These are phyloP conservation scores for Xiphias gladius DNA, from an alignment of 2,113 vertebrate genomes.

Conservation along the genomic window DNA sequence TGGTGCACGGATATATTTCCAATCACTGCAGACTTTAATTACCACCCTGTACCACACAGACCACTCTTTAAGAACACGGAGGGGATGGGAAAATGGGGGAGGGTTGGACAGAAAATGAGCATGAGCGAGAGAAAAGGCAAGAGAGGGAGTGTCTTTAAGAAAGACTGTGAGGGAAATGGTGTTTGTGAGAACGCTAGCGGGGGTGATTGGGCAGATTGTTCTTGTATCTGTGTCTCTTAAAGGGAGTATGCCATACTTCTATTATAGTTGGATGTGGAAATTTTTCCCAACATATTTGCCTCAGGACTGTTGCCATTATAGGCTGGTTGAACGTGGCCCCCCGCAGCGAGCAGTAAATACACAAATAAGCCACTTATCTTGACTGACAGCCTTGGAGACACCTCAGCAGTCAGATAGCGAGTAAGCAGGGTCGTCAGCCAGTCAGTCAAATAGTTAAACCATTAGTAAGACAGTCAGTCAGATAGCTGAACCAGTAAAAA, in stretches of 20 bases:
- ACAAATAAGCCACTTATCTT: constrained; percentile 57
- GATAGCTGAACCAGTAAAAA: not conserved
- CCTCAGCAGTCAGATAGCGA: constrained; percentile 30
- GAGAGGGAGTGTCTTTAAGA: constrained; percentile 27
- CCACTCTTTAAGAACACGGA: constrained; percentile 55
- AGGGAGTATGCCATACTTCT: constrained; percentile 34
- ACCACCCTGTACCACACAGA: constrained; percentile 63
- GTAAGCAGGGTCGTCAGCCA: not conserved
- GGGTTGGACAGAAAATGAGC: constrained; percentile 29
- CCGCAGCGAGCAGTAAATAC: constrained; percentile 25
- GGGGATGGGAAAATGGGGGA: not conserved
- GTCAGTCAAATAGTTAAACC: constrained; percentile 15
- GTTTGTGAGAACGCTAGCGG: constrained; percentile 16
- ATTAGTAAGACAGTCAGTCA: constrained; percentile 3
- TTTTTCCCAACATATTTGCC: constrained; percentile 47
- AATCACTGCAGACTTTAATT: constrained; percentile 84
- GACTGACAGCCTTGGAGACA: constrained; percentile 50
- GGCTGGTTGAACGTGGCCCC: constrained; percentile 49
- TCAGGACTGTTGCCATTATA: constrained; percentile 42
- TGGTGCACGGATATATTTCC: constrained; percentile 81
- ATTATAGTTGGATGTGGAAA: constrained; percentile 35
- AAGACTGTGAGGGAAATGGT: not conserved
- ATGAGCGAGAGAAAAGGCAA: not conserved
- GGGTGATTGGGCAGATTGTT: constrained; percentile 14
- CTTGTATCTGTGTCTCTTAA: constrained; percentile 1